Evolutionary conservation across 2,113 vertebrate species (phyloP).

Genomic region (Scartelaos histophorus): DNA sequence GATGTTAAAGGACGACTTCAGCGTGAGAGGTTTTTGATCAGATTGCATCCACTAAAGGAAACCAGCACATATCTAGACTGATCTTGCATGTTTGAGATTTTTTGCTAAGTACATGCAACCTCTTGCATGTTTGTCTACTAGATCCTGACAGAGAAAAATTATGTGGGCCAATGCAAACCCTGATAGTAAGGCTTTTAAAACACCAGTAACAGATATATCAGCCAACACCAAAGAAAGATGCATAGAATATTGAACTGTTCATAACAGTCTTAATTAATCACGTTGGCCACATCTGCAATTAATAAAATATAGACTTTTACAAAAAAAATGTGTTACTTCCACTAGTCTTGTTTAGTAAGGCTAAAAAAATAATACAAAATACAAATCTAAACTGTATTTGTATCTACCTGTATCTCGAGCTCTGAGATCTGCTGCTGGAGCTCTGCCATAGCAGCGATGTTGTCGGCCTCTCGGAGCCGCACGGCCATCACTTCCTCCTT

Average conservation of each 20-base stretch:
- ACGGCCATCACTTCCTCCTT: slow-evolving; percentile 99
- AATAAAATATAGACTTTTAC: too few relatives aligned
- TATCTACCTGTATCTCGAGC: slow-evolving; percentile 99
- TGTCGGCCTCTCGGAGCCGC: slow-evolving; percentile 92
- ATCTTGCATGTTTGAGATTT: background rate
- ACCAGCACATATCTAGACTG: background rate
- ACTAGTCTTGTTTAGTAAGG: too few relatives aligned
- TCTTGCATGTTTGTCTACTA: background rate
- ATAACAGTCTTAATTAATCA: too few relatives aligned
- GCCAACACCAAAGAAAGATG: too few relatives aligned
- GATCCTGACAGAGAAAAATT: background rate
- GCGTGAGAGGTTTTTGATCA: background rate
- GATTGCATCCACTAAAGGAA: background rate
- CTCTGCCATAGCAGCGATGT: slow-evolving; percentile 95
- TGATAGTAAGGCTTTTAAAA: background rate
- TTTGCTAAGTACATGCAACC: background rate
- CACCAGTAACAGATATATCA: background rate
- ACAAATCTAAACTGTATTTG: background rate
- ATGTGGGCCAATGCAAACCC: background rate
- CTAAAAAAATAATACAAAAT: too few relatives aligned
- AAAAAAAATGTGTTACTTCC: too few relatives aligned
- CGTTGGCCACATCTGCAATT: too few relatives aligned
- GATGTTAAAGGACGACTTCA: background rate
- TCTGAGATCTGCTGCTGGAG: slow-evolving; percentile 96
- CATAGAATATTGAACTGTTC: too few relatives aligned